Evolutionary conservation across 2,888 invertebrate species (phyloP).

Genomic region (Tigriopus californicus): DNA sequence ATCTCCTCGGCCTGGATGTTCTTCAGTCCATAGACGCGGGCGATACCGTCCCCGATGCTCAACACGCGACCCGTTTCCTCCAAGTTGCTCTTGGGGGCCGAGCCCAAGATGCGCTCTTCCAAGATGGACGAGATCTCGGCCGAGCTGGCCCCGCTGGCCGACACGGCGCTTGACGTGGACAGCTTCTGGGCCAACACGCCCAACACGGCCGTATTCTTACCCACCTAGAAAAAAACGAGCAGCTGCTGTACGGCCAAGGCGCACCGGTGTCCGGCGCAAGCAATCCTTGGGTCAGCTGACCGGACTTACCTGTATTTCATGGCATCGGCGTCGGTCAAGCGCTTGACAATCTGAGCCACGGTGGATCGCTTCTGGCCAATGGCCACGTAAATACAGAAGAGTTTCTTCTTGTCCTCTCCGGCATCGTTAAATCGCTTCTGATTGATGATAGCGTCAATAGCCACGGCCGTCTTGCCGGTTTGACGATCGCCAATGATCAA

Average conservation of each 20-base stretch:
- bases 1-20: constrained; percentile 23
- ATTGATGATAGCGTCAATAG: constrained; percentile 27
- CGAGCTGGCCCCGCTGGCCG: constrained; percentile 25
- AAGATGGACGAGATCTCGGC: constrained; percentile 89
- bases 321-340: constrained; percentile 48
- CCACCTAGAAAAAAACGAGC: too few species aligned
- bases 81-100: constrained; percentile 20
- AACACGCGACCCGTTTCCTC: constrained; percentile 21
- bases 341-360: constrained; percentile 28
- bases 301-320: constrained; percentile 18
- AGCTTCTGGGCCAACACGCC: constrained; percentile 51
- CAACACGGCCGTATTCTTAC: too few species aligned
- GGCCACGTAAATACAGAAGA: constrained; percentile 25
- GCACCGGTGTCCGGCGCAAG: too few species aligned
- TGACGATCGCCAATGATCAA: constrained; percentile 28
- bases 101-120: constrained; percentile 87
- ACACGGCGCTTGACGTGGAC: constrained; percentile 17
- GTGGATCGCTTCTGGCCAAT: constrained; percentile 26
- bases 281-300: too few species aligned
- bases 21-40: constrained; percentile 22
- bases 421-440: constrained; percentile 30
- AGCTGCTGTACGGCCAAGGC: too few species aligned
- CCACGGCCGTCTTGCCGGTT: constrained; percentile 26
- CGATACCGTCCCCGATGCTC: constrained; percentile 23
- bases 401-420: constrained; percentile 27